phyloP scores from a whole-genome alignment of 1,140 invertebrate genomes.

The Drosophila hydei region DNA sequence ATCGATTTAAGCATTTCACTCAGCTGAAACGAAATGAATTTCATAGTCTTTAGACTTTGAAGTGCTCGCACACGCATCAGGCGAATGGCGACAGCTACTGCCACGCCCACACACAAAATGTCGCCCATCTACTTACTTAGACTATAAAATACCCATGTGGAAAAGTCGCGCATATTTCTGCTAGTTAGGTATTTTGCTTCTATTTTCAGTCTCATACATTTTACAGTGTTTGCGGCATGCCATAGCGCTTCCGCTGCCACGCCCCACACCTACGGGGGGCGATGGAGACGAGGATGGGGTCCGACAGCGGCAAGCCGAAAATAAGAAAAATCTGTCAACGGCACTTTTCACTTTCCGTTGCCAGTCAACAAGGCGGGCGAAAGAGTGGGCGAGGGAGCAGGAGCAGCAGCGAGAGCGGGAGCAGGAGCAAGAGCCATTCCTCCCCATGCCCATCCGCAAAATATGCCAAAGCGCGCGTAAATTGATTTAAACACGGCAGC shows the following conservation, averaged over 20 bases:
- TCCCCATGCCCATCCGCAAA: slow-evolving; percentile 43
- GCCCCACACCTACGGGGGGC: neutral
- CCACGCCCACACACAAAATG: slow-evolving; percentile 3
- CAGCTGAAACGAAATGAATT: neutral
- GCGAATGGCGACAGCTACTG: neutral
- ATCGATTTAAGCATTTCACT: neutral
- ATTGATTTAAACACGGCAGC: slow-evolving; percentile 77
- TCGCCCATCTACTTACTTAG: slow-evolving; percentile 10
- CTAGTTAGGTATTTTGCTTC: slow-evolving; percentile 27
- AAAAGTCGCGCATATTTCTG: slow-evolving; percentile 44
- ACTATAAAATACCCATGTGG: slow-evolving; percentile 30
- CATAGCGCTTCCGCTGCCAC: slow-evolving; percentile 15
- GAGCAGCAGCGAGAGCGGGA: too few relatives aligned
- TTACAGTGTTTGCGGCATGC: slow-evolving; percentile 64
- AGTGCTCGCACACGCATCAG: slow-evolving; percentile 7
- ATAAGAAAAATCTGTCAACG: slow-evolving; percentile 77
- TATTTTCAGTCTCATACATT: slow-evolving; percentile 50
- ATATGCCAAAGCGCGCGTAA: slow-evolving; percentile 78
- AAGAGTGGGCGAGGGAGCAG: neutral
- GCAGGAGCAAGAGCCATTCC: neutral
- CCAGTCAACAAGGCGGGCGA: neutral
- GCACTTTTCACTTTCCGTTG: slow-evolving; percentile 61
- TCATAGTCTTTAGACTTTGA: slow-evolving; percentile 8
- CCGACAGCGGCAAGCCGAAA: slow-evolving; percentile 59
- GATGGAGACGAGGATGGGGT: neutral